A percentile compares a stretch with the other conserved stretches of the same genome.
Conservation (phyloP, 1,140 invertebrate genomes). For the Ooceraea biroi region DNA sequence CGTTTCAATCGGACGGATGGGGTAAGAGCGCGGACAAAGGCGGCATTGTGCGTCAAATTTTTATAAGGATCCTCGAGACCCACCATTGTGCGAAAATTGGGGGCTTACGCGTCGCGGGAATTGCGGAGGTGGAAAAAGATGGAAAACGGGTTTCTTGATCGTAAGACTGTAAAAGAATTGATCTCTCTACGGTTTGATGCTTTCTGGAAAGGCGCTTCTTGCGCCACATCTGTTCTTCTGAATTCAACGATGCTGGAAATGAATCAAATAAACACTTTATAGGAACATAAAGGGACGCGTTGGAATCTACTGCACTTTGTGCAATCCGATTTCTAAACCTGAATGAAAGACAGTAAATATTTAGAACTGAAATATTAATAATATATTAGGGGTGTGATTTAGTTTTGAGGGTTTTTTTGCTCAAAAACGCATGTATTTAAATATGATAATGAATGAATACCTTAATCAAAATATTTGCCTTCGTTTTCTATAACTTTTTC, state of each 20-base stretch:
- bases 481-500: too few relatives aligned
- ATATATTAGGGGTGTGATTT: too few relatives aligned
- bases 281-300: not conserved
- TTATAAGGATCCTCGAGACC: constrained; percentile 82
- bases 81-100: constrained; percentile 83
- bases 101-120: constrained; percentile 74
- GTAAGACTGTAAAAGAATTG: constrained; percentile 78
- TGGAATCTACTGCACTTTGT: not conserved
- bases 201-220: constrained; percentile 26
- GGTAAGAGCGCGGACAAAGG: constrained; percentile 80
- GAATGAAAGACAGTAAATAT: not conserved
- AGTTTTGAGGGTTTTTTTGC: too few relatives aligned
- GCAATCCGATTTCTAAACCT: not conserved
- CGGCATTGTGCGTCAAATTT: constrained; percentile 80
- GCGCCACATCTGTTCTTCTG: constrained; percentile 28
- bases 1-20: constrained; percentile 80
- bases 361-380: not conserved
- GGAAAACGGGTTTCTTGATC: constrained; percentile 79
- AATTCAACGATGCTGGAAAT: constrained; percentile 17
- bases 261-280: constrained; percentile 19
- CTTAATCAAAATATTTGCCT: too few relatives aligned
- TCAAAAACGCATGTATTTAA: too few relatives aligned
- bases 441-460: too few relatives aligned
- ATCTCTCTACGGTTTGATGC: constrained; percentile 67
- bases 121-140: constrained; percentile 81